Conservation (phyloP, 2,113 vertebrate genomes). For the Daubentonia madagascariensis region DNA sequence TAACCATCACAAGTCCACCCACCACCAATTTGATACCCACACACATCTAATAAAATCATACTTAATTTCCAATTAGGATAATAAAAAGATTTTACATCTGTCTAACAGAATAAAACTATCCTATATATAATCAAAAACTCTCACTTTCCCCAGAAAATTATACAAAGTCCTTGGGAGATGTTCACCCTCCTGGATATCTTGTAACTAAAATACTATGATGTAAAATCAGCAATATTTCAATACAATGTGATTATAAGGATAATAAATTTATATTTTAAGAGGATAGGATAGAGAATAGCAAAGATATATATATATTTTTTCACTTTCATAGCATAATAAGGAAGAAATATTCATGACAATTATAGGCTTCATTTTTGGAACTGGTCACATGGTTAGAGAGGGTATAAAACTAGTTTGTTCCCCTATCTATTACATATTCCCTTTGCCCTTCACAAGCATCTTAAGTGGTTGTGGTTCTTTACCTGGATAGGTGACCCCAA, state of each 20-base stretch:
- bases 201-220: not conserved
- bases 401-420: not conserved
- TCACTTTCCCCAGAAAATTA: not conserved
- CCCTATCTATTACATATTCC: not conserved
- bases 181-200: not conserved
- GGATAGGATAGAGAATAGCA: not conserved
- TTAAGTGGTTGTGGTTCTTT: not conserved
- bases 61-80: not conserved
- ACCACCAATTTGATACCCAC: not conserved
- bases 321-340: not conserved
- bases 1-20: not conserved
- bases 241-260: not conserved
- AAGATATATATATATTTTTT: not conserved
- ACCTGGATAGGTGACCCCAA: too few species aligned
- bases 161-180: not conserved
- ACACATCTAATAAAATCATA: not conserved
- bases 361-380: not conserved
- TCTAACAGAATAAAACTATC: not conserved
- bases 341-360: not conserved
- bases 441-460: not conserved
- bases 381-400: not conserved
- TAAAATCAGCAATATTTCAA: not conserved
- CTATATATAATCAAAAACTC: not conserved
- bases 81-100: not conserved
- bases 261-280: not conserved